Evolutionary conservation across 2,797 vertebrate genomes (phyloP), one percentile per base, ranked within the genome.

Genomic region (Manis pentadactyla): DNA sequence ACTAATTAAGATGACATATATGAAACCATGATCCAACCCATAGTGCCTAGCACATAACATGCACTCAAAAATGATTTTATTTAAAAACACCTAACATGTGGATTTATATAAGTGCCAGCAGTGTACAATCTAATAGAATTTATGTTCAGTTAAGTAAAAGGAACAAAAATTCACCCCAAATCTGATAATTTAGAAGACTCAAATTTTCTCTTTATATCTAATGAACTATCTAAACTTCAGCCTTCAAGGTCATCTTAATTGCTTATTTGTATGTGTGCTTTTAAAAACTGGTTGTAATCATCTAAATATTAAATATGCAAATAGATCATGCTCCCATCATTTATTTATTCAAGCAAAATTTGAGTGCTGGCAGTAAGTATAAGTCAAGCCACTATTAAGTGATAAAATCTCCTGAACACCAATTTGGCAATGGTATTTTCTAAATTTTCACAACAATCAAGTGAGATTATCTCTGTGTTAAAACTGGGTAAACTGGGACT

Each of bases 61-160:
- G 29, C 37, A 89, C 29, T 89, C 51, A 74, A 89, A 90, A 84
- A 55, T 34, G 14, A 15, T 84, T 98, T 93, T 79, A 90, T 78
- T 91, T 59, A 85, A 94, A 95, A 96, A 94, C 4, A 83, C 10
- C 15, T 46, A 68, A 79, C 12, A 39, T 25, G 18, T 85, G 27
- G 84, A 87, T 51, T 59, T 77, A 49, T 25, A 90, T 77, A 95
- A 90, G 15, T 53, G 3, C 13, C 31, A 69, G 17, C 63, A 82
- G 37, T 59, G 71, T 42, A 82, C 1, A 90, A 7, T 42, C 0
- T 59, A 63, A 83, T 7, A 91, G 29, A 81, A 6, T 19, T 82
- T 53, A 75, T 14, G 27, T 1, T 84, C 29, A 53, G 46, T 13
- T 66, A 89, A 71, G 34, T 78, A 37, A 86, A 84, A 73, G 12